Base-by-base conservation (phyloP, 2,888 invertebrate species). In the Campopleginae sp. region DNA sequence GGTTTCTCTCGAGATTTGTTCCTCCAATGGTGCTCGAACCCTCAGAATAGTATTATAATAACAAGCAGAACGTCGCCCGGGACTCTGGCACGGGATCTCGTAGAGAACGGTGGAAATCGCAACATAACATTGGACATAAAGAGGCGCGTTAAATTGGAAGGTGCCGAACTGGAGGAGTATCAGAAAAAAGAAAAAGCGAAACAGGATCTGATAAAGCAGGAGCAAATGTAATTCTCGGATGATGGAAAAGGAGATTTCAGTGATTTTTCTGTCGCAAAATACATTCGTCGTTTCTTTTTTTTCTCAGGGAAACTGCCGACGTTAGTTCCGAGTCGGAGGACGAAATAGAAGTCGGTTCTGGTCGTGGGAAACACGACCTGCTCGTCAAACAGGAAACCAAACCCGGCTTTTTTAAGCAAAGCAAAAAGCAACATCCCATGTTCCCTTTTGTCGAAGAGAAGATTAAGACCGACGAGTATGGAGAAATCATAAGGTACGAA, bases 1-100 rank as follows among this genome's bases (percentile, higher is more conserved):
- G 99, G 99, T 0, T 99, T 98, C 94, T 97, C 99, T 0, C 95
- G 99, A 78, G 99, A 99, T 91, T 94, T 99, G 33, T 99, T 99
- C 93, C 94, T 98, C 2, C 96, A 97, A 90, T 99, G 99, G 99
- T 98, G 98, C 78, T 95, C 96, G 0, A 97, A 98, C 94, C 95
- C 97, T 1, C 97, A 97, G 92, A 99, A 99, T 92, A 98, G 98
- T 92, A 97, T 99, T 87, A 98, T 99, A 86, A 94, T 99, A 78
- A 99, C 99, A 0, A 97, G 97, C 91, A 96, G 98, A 92, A 96
- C 97, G 0, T 96, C 97, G 0, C 97, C 97, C 0, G 97, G 97
- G 12, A 97, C 98, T 0, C 92, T 98, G 74, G 97, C 97, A 0
- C 95, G 97, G 80, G 97, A 97, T 88, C 94, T 98, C 65, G 95